Percentiles rank a stretch among this genome's conserved stretches.
Conservation (phyloP, 1,140 invertebrate species). For the Plodia interpunctella region DNA sequence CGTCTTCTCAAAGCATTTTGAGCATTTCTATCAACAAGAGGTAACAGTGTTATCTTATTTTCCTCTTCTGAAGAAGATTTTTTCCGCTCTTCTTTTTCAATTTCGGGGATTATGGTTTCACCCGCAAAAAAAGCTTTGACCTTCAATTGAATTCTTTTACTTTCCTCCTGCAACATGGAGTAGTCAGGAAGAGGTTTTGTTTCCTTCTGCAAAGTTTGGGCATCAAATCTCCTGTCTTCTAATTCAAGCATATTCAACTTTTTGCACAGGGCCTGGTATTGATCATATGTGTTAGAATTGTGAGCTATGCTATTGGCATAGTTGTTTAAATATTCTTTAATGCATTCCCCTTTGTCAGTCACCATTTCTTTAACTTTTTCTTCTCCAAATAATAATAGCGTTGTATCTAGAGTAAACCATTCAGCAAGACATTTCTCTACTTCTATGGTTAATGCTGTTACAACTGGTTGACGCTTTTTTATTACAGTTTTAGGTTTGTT, state of each 20-base stretch:
- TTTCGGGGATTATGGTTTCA: slow-evolving; percentile 53
- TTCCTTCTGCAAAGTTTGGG: slow-evolving; percentile 48
- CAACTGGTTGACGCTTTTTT: slow-evolving; percentile 48
- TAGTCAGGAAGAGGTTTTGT: slow-evolving; percentile 79
- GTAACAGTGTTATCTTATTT: slow-evolving; percentile 60
- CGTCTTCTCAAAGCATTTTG: slow-evolving; percentile 77
- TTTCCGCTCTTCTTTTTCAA: slow-evolving; percentile 29
- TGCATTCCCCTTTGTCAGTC: slow-evolving; percentile 72
- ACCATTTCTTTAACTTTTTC: slow-evolving; percentile 77
- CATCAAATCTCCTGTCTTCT: slow-evolving; percentile 74
- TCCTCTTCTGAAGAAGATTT: slow-evolving; percentile 40
- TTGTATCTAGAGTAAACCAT: slow-evolving; percentile 79
- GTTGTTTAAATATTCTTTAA: slow-evolving; percentile 76
- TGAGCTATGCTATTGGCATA: slow-evolving; percentile 61
- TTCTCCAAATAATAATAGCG: slow-evolving; percentile 78
- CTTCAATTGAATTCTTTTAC: slow-evolving; percentile 76
- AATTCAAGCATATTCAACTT: slow-evolving; percentile 77
- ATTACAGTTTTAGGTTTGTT: slow-evolving; percentile 26
- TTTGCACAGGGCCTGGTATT: slow-evolving; percentile 77
- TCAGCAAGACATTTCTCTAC: slow-evolving; percentile 77
- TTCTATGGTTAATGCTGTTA: slow-evolving; percentile 53
- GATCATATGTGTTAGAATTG: slow-evolving; percentile 66
- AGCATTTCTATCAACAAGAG: slow-evolving; percentile 77
- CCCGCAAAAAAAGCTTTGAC: slow-evolving; percentile 76
- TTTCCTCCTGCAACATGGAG: slow-evolving; percentile 77